Base-by-base conservation (phyloP, 2,797 vertebrate genomes). In the Lepidocolaptes lacrymiger region DNA sequence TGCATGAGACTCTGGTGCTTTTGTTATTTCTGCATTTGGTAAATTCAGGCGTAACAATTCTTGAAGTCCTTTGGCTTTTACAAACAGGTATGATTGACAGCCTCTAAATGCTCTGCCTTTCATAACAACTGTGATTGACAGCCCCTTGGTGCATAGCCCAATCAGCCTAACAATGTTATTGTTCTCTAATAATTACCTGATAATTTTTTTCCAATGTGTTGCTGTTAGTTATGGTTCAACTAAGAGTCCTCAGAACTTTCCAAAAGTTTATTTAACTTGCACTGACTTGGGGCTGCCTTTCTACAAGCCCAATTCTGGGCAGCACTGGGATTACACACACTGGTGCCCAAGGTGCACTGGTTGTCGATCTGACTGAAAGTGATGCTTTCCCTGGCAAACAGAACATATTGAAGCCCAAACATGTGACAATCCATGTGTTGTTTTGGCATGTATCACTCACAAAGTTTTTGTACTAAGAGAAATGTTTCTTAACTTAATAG, bases 141-240 rank as follows among this genome's bases (percentile, higher is more conserved):
- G 59, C 32, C 37, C 64, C 46, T 80, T 58, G 66, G 48, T 75
- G 48, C 78, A 91, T 27, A 84, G 93, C 85, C 95, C 95, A 95
- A 89, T 66, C 91, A 96, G 72, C 73, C 48, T 81, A 93, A 92
- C 90, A 89, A 48, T 39, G 61, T 80, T 52, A 89, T 76, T 96
- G 77, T 94, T 95, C 91, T 80, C 74, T 81, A 90, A 86, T 91
- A 92, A 97, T 95, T 95, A 91, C 79, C 76, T 59, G 67, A 85
- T 85, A 13, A 17, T 46, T 56, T 41, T 82, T 64, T 76, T 66
- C 24, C 34, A 43, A 37, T 6, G 37, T 55, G 51, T 36, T 88
- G 44, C 79, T 64, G 14, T 49, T 74, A 54, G 73, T 67, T 91
- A 73, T 59, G 48, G 71, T 59, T 92, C 66, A 82, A 32, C 83